Conservation (phyloP, 2,113 vertebrate genomes). For the Saguinus midas region DNA sequence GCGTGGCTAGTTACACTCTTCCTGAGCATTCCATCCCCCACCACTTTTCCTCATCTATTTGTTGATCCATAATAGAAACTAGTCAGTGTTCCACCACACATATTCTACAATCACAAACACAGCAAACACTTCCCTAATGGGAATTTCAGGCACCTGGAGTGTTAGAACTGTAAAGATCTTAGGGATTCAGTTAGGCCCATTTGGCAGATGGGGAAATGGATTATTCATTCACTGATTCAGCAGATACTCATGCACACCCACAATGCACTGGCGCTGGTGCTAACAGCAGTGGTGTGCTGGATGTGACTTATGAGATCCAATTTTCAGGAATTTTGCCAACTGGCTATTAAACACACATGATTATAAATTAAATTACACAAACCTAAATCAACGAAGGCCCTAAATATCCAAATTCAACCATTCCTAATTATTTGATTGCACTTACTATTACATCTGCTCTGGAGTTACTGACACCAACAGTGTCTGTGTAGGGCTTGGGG, state of each 20-base stretch:
- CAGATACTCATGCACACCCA: accelerated
- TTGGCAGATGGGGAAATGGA: background rate
- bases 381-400: background rate
- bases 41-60: background rate
- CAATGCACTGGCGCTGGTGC: accelerated
- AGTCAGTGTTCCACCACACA: background rate
- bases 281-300: background rate
- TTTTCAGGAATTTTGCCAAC: background rate
- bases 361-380: background rate
- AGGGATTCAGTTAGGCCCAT: background rate
- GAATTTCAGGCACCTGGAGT: background rate
- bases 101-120: background rate
- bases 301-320: background rate
- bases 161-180: background rate
- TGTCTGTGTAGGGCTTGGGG: background rate
- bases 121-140: background rate
- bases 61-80: too few relatives aligned
- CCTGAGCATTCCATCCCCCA: background rate
- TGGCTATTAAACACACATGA: background rate
- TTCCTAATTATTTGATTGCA: background rate
- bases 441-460: background rate
- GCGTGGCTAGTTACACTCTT: background rate
- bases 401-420: background rate
- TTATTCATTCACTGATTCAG: background rate
- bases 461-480: too few relatives aligned